A percentile compares a stretch with the other conserved stretches of the same genome.
These are phyloP conservation scores for Chaetogeoica ovagalla DNA, from an alignment of 2,888 invertebrate species.

Conservation along the genomic window DNA sequence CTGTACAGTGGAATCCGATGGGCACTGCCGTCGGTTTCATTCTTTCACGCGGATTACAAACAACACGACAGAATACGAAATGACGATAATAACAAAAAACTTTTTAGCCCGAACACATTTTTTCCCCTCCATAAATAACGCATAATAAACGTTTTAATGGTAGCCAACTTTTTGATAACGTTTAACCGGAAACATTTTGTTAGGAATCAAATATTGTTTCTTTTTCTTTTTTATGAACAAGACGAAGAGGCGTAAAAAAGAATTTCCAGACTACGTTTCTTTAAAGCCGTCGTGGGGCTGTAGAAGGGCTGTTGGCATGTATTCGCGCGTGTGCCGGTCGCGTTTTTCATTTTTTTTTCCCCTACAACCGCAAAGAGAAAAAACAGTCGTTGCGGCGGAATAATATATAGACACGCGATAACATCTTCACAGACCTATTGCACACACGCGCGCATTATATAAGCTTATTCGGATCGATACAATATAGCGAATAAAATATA, in stretches of 20 bases:
- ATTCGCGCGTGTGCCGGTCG: background rate
- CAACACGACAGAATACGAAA: too few relatives aligned
- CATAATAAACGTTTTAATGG: background rate
- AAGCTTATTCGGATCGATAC: slow-evolving; percentile 20
- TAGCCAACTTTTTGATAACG: background rate
- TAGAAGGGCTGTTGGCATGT: too few relatives aligned
- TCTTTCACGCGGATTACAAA: too few relatives aligned
- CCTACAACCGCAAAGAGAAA: background rate
- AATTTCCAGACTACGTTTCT: slow-evolving; percentile 10
- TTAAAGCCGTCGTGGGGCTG: background rate
- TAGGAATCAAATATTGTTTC: background rate
- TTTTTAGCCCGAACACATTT: too few relatives aligned
- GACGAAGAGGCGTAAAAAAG: background rate
- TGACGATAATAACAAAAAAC: too few relatives aligned
- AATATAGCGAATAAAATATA: background rate
- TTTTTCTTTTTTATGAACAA: background rate
- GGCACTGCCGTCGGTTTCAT: too few relatives aligned
- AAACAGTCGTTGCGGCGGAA: background rate
- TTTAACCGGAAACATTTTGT: slow-evolving; percentile 15
- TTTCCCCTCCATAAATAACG: too few relatives aligned
- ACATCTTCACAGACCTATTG: slow-evolving; percentile 12
- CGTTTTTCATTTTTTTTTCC: background rate
- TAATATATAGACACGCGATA: slow-evolving; percentile 11
- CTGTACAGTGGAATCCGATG: too few relatives aligned
- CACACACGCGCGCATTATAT: background rate